phyloP scores from a whole-genome alignment of 2,113 vertebrate species.

The Peromyscus californicus region DNA sequence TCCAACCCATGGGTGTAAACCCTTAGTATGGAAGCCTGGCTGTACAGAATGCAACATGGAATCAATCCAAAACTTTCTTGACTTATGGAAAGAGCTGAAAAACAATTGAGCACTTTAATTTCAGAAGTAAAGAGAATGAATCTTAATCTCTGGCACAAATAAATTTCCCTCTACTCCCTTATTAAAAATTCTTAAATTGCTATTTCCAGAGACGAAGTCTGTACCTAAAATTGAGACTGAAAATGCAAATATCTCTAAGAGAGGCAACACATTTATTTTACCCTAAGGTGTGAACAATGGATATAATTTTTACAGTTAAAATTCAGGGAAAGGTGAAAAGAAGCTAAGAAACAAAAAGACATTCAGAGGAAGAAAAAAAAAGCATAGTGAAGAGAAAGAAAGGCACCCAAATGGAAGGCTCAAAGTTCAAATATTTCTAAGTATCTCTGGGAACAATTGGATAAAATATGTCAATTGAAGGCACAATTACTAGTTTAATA shows the following conservation, averaged over 20 bases:
- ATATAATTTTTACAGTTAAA: conserved; percentile 21
- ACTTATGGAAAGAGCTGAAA: not conserved
- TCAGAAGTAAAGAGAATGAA: conserved; percentile 29
- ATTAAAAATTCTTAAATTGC: conserved; percentile 54
- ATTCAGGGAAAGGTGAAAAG: not conserved
- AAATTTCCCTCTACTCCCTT: conserved; percentile 10
- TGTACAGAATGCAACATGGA: not conserved
- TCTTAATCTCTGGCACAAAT: conserved; percentile 40
- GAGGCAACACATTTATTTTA: conserved; percentile 45
- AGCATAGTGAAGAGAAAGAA: not conserved
- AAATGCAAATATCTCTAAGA: conserved; percentile 52
- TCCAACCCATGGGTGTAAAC: not conserved
- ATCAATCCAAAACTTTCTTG: not conserved
- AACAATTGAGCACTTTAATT: conserved; percentile 23
- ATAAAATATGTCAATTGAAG: not conserved
- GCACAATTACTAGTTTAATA: not conserved
- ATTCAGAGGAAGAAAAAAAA: not conserved
- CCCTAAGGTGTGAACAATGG: conserved; percentile 10
- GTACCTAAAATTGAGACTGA: conserved; percentile 38
- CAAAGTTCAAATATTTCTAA: not conserved
- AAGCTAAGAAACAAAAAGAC: not conserved
- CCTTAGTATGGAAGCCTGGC: not conserved
- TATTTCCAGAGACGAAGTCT: not conserved
- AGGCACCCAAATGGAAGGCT: not conserved
- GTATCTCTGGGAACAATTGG: not conserved